Percentiles rank a stretch among this genome's conserved stretches.
Conservation (phyloP, 2,888 invertebrate genomes). For the Phlogophora meticulosa region DNA sequence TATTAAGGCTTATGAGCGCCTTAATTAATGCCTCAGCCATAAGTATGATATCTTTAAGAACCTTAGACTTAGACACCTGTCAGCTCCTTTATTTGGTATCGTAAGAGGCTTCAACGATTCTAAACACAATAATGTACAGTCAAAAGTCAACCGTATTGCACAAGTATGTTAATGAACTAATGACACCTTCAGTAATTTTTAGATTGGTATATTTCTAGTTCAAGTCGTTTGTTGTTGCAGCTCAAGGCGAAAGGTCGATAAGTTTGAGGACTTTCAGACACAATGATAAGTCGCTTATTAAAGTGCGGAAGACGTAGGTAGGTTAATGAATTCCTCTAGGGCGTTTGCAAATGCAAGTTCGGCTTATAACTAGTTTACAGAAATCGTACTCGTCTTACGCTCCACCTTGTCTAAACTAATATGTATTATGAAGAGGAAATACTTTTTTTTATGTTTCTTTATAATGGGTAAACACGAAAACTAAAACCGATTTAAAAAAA, state of each 20-base stretch:
- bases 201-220: too few relatives aligned
- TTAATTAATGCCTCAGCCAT: neutral
- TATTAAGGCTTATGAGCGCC: neutral
- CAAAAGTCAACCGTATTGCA: constrained; percentile 12
- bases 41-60: neutral
- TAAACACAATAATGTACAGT: neutral
- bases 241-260: constrained; percentile 19
- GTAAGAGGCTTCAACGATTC: neutral
- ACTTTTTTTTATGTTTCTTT: too few relatives aligned
- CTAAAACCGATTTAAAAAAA: too few relatives aligned
- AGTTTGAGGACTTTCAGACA: constrained; percentile 17
- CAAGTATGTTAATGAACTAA: neutral
- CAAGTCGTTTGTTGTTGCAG: neutral
- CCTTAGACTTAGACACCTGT: too few relatives aligned
- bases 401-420: too few relatives aligned
- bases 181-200: neutral
- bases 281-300: constrained; percentile 13
- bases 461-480: too few relatives aligned
- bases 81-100: neutral
- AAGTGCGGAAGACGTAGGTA: constrained; percentile 4
- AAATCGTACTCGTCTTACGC: too few relatives aligned
- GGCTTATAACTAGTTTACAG: neutral
- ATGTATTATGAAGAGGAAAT: too few relatives aligned
- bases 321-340: neutral
- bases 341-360: neutral